Base-by-base conservation (phyloP, 1,140 invertebrate genomes). In the Mamestra configurata region DNA sequence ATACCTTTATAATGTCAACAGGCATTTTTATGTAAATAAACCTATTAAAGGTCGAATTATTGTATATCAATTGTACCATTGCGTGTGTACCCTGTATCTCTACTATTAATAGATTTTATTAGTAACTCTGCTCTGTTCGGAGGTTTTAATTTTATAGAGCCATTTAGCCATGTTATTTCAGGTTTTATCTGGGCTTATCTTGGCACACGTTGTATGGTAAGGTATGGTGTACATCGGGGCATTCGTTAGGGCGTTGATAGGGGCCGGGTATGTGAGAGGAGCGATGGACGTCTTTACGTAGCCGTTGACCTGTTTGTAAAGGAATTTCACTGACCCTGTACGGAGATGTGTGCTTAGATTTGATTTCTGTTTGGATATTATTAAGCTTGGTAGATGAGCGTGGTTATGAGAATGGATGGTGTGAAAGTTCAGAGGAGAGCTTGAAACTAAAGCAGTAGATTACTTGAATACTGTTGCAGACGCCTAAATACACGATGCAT, bases 21-120 rank as follows among this genome's bases (percentile, higher is more conserved):
- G n/a, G 49, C n/a, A 66, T 71, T 71, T 71, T 71, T 71, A 71
- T 71, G 68, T 53, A 71, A 71, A 71, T 71, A 53, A 18, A 4
- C 11, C 27, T 15, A 71, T 71, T 53, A 71, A 71, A 71, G 43
- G 68, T 27, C 68, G 27, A 35, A 66, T 66, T 43, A 66, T 43
- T 53, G 24, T 35, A 35, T 71, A 53, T 71, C 46, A 53, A 53
- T 27, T 70, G 66, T 70, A 46, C 0, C 5, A 10, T 35, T 31
- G 46, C 61, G 61, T 22, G 61, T 40, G 6, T 57, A 13, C 31
- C 18, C n/a, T 18, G n/a, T 61, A 61, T 61, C 31, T 40, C 0
- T 1, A 24, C 18, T 40, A 40, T 66, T 66, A 66, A 66, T 66
- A 40, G 37, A 66, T 43, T 66, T 66, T 66, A 66, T 66, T 40